These are phyloP conservation scores for Ambastaia sidthimunki DNA, from an alignment of 2,797 vertebrate species.

Conservation along the genomic window DNA sequence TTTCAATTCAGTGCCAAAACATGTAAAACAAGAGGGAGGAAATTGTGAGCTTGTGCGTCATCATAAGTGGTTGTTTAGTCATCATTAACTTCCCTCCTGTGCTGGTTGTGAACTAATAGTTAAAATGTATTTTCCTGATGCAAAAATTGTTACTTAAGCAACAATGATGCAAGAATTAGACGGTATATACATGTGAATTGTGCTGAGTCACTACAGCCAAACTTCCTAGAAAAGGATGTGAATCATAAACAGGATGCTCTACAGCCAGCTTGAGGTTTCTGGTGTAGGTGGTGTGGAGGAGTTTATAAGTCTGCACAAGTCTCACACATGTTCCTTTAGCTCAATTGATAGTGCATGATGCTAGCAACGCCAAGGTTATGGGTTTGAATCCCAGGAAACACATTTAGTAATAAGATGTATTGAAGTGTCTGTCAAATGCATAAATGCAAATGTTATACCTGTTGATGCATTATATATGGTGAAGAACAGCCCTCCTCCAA, in stretches of 20 bases:
- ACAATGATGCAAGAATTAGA: not conserved
- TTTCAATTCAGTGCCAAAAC: not conserved
- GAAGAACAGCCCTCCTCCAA: constrained; percentile 93
- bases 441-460: constrained; percentile 68
- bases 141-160: not conserved
- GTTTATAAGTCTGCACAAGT: not conserved
- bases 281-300: not conserved
- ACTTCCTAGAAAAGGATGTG: not conserved
- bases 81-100: not conserved
- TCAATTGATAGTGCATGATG: not conserved
- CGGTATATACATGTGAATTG: not conserved
- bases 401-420: not conserved
- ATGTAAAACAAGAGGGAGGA: not conserved
- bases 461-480: constrained; percentile 87
- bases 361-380: not conserved
- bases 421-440: not conserved
- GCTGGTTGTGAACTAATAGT: not conserved
- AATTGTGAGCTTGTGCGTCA: not conserved
- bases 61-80: not conserved
- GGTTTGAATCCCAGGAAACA: not conserved
- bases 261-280: not conserved
- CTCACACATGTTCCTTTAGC: not conserved
- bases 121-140: constrained; percentile 6
- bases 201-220: constrained; percentile 7
- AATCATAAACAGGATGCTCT: not conserved